phyloP scores from a whole-genome alignment of 2,888 invertebrate genomes.

The Pelosia muscerda region DNA sequence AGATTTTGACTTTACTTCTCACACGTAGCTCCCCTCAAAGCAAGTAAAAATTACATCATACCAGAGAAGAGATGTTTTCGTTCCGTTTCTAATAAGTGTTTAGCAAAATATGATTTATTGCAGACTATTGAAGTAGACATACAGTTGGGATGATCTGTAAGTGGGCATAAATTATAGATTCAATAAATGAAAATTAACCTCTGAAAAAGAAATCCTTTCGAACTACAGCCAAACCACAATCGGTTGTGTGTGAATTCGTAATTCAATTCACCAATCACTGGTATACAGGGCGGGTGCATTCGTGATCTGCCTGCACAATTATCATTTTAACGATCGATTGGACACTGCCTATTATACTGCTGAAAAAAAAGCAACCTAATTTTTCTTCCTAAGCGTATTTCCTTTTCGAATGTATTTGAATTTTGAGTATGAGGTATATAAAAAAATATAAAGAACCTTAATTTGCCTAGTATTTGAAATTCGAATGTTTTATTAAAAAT shows the following conservation, averaged over 20 bases:
- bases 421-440: too few relatives aligned
- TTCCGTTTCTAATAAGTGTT: too few relatives aligned
- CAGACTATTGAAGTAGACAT: neutral
- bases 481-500: too few relatives aligned
- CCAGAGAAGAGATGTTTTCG: too few relatives aligned
- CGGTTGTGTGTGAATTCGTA: neutral
- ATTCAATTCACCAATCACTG: slow-evolving; percentile 8
- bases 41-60: too few relatives aligned
- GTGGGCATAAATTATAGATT: neutral
- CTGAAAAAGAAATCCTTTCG: neutral
- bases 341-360: neutral
- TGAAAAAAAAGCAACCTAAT: too few relatives aligned
- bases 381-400: too few relatives aligned
- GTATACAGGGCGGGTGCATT: neutral
- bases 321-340: slow-evolving; percentile 1
- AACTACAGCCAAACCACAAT: neutral
- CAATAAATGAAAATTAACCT: neutral
- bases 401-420: too few relatives aligned
- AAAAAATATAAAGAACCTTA: too few relatives aligned
- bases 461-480: too few relatives aligned
- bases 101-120: too few relatives aligned
- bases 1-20: neutral
- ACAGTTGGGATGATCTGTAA: neutral
- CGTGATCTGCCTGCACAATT: slow-evolving; percentile 7
- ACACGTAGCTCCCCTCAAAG: too few relatives aligned